Percentiles rank a stretch among this genome's conserved stretches.
These are phyloP conservation scores for Chaetodon trifasciatus DNA, from an alignment of 2,797 vertebrate species.

Conservation along the genomic window DNA sequence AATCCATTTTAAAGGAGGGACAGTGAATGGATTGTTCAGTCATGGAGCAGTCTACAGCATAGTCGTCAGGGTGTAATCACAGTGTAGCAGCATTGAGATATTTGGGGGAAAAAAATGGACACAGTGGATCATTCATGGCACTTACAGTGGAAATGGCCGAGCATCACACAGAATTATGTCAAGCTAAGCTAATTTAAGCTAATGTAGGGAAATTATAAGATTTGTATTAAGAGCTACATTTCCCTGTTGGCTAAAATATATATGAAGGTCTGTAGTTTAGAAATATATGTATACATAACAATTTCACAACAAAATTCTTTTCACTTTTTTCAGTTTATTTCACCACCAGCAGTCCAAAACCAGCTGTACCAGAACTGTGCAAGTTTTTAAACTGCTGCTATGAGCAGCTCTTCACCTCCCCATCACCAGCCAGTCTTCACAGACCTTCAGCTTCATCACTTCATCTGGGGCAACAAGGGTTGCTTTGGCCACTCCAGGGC, in stretches of 20 bases:
- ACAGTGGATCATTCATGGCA: constrained; percentile 23
- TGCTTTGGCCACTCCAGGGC: not conserved
- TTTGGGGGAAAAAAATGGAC: not conserved
- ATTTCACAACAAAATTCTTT: not conserved
- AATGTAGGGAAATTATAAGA: not conserved
- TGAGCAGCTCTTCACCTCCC: too few species aligned
- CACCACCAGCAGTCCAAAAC: not conserved
- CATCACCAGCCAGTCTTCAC: too few species aligned
- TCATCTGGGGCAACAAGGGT: not conserved
- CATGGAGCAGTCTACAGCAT: not conserved
- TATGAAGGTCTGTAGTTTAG: not conserved
- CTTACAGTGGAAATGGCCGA: not conserved
- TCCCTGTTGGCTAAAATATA: not conserved
- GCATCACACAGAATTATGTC: not conserved
- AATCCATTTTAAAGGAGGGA: constrained; percentile 51
- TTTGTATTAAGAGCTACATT: not conserved
- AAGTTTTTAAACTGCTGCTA: too few species aligned
- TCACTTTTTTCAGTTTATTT: not conserved
- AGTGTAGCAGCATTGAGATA: not conserved
- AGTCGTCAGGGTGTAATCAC: not conserved
- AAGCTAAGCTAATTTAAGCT: not conserved
- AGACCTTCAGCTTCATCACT: too few species aligned
- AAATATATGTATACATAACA: too few species aligned
- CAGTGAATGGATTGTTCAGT: constrained; percentile 54
- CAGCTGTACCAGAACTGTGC: not conserved